phyloP scores from a whole-genome alignment of 2,113 vertebrate species.

The Pardalotus punctatus region DNA sequence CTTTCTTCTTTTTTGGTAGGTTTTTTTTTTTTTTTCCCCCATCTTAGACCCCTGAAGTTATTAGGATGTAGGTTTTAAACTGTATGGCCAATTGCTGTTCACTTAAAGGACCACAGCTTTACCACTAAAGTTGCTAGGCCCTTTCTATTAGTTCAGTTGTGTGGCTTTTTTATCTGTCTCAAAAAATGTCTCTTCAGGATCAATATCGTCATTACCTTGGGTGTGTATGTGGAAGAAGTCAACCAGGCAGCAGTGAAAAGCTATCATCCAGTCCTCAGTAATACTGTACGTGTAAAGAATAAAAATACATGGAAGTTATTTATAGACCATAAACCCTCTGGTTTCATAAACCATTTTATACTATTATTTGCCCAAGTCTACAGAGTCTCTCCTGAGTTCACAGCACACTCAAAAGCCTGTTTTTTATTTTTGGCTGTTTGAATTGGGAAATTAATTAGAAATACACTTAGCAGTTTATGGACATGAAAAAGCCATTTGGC shows the following conservation, averaged over 20 bases:
- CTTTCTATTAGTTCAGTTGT: conserved; percentile 55
- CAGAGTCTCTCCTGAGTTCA: conserved; percentile 59
- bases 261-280: conserved; percentile 75
- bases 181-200: conserved; percentile 72
- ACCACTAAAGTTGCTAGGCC: conserved; percentile 46
- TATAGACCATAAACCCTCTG: conserved; percentile 72
- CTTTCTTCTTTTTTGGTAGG: not conserved
- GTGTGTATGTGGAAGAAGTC: conserved; percentile 67
- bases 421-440: conserved; percentile 65
- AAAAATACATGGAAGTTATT: conserved; percentile 74
- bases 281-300: conserved; percentile 76
- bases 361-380: conserved; percentile 67
- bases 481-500: conserved; percentile 64
- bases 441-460: conserved; percentile 71
- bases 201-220: conserved; percentile 75
- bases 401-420: conserved; percentile 31
- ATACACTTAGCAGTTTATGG: conserved; percentile 63
- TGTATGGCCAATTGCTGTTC: conserved; percentile 12
- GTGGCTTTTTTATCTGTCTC: conserved; percentile 66
- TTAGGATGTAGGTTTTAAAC: conserved; percentile 37
- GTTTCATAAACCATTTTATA: conserved; percentile 73
- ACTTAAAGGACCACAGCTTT: conserved; percentile 28
- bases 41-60: not conserved
- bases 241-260: conserved; percentile 74
- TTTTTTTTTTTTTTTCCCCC: not conserved